phyloP scores from a whole-genome alignment of 2,888 invertebrate genomes.

The Cantharis lateralis region DNA sequence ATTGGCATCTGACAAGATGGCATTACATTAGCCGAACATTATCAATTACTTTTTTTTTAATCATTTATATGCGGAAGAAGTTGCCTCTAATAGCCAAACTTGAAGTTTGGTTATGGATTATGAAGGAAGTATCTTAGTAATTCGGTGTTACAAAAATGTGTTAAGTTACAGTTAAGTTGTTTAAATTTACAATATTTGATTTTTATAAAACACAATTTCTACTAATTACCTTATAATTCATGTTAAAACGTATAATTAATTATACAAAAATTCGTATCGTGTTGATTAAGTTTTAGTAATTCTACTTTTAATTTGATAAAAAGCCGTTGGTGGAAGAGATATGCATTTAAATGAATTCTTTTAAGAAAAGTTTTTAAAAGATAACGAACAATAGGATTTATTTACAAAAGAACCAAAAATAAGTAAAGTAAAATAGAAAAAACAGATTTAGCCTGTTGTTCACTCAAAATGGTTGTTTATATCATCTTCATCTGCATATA shows the following conservation, averaged over 20 bases:
- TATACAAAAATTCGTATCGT: background rate
- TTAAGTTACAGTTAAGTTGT: no score
- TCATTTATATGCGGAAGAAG: no score
- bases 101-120: no score
- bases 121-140: no score
- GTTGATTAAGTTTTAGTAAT: background rate
- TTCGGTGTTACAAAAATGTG: no score
- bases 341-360: slow-evolving; percentile 14
- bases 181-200: no score
- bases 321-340: slow-evolving; percentile 10
- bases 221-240: background rate
- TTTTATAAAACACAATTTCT: background rate
- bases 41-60: no score
- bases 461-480: slow-evolving; percentile 21
- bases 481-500: slow-evolving; percentile 22
- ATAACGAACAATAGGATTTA: slow-evolving; percentile 21
- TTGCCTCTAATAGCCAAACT: no score
- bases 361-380: slow-evolving; percentile 10
- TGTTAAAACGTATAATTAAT: background rate
- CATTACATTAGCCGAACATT: no score
- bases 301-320: slow-evolving; percentile 8
- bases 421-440: slow-evolving; percentile 16
- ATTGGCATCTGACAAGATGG: no score
- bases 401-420: slow-evolving; percentile 18
- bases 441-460: slow-evolving; percentile 8